A percentile compares a stretch with the other conserved stretches of the same genome.
Conservation (phyloP, 2,113 vertebrate species). For the Irena cyanogastra region DNA sequence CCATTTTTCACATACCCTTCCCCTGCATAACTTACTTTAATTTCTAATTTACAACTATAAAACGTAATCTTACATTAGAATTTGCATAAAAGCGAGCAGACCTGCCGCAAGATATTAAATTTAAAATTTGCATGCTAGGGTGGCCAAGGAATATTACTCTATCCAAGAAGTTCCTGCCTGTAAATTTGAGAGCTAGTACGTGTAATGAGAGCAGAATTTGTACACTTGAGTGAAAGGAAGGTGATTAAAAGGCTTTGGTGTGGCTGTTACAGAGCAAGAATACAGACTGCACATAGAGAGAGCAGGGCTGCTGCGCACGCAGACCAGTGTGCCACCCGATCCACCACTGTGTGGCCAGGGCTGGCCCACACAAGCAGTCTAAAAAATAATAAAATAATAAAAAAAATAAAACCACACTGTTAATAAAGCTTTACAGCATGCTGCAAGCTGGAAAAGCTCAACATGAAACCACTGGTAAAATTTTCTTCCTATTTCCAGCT, state of each 20-base stretch:
- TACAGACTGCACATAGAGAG: neutral
- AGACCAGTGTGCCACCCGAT: neutral
- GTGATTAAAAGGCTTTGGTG: slow-evolving; percentile 67
- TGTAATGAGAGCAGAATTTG: slow-evolving; percentile 69
- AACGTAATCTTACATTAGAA: slow-evolving; percentile 62
- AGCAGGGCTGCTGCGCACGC: neutral
- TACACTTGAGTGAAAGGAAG: slow-evolving; percentile 61
- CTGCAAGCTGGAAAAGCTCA: neutral
- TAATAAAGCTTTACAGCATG: neutral
- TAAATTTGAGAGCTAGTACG: slow-evolving; percentile 61
- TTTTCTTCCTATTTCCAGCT: neutral
- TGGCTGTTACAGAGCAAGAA: neutral
- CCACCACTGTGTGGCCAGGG: neutral
- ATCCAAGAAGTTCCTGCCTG: slow-evolving; percentile 54
- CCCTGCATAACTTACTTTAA: neutral
- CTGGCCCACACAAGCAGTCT: neutral
- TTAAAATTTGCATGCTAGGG: slow-evolving; percentile 69
- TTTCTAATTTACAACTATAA: slow-evolving; percentile 71
- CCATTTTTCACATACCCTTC: neutral
- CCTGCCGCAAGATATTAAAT: slow-evolving; percentile 70
- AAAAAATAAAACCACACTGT: neutral
- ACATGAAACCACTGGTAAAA: neutral
- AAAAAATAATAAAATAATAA: neutral
- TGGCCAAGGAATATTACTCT: slow-evolving; percentile 68
- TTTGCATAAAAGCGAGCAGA: slow-evolving; percentile 73